A percentile compares a stretch with the other conserved stretches of the same genome.
Evolutionary conservation across 2,888 invertebrate species (phyloP).

Genomic region (Oegoconia quadripuncta): DNA sequence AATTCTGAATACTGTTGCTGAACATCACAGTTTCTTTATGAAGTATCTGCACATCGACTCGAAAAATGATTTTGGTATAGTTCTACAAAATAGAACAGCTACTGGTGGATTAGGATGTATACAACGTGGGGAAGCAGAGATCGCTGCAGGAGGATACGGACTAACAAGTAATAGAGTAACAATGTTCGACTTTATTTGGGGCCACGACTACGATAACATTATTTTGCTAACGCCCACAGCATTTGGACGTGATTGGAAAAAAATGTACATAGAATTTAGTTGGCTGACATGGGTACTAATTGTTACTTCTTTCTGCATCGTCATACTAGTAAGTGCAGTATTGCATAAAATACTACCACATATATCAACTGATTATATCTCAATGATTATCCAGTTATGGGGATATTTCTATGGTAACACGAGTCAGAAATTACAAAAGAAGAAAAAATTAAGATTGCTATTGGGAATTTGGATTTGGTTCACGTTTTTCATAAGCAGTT

Average conservation of each 20-base stretch:
- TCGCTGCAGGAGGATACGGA: slow-evolving; percentile 14
- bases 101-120: slow-evolving; percentile 11
- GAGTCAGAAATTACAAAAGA: slow-evolving; percentile 5
- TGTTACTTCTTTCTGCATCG: not conserved
- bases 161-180: slow-evolving; percentile 11
- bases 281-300: slow-evolving; percentile 3
- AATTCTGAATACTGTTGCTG: slow-evolving; percentile 2
- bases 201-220: slow-evolving; percentile 7
- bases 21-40: not conserved
- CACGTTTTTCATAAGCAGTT: slow-evolving; percentile 16
- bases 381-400: slow-evolving; percentile 2
- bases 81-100: slow-evolving; percentile 8
- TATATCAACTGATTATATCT: not conserved
- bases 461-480: slow-evolving; percentile 21
- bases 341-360: not conserved
- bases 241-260: slow-evolving; percentile 8
- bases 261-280: slow-evolving; percentile 12
- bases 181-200: slow-evolving; percentile 13
- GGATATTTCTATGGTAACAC: slow-evolving; percentile 17
- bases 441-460: slow-evolving; percentile 8
- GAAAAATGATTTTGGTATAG: not conserved
- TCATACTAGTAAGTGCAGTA: not conserved
- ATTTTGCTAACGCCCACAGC: slow-evolving; percentile 3
- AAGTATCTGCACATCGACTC: not conserved
- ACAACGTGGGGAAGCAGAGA: slow-evolving; percentile 9